These are phyloP conservation scores for Spheniscus humboldti DNA, from an alignment of 2,797 vertebrate species.

Conservation along the genomic window DNA sequence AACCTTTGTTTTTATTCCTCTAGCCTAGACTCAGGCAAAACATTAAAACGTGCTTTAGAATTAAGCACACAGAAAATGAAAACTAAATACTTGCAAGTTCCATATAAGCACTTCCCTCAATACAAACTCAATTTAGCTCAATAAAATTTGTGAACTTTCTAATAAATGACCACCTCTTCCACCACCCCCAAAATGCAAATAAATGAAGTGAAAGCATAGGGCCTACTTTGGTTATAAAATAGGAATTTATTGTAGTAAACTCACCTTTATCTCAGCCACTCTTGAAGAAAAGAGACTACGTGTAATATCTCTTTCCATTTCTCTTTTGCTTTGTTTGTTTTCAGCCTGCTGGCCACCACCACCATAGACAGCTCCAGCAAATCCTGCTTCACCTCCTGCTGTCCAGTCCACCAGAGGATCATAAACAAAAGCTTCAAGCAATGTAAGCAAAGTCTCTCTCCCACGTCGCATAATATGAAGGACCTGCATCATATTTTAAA, in stretches of 20 bases:
- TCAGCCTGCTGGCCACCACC: conserved; percentile 97
- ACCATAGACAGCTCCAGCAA: conserved; percentile 96
- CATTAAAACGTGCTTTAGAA: background rate
- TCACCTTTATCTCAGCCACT: conserved; percentile 97
- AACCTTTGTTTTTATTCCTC: background rate
- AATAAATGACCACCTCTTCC: background rate
- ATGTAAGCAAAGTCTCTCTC: conserved; percentile 91
- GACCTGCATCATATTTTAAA: conserved; percentile 75
- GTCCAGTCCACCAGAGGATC: conserved; percentile 99
- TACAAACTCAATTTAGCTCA: background rate
- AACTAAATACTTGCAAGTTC: background rate
- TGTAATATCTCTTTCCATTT: conserved; percentile 98
- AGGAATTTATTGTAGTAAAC: background rate
- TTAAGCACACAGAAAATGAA: background rate
- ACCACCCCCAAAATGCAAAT: background rate
- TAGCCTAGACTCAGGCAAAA: background rate
- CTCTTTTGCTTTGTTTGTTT: conserved; percentile 95
- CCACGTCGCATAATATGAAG: conserved; percentile 97
- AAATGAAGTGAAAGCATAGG: background rate
- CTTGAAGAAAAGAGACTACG: conserved; percentile 97
- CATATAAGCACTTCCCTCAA: background rate
- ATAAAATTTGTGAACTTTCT: background rate
- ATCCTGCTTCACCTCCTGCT: conserved; percentile 94
- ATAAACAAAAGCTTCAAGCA: conserved; percentile 97
- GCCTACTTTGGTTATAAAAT: background rate